phyloP scores from a whole-genome alignment of 2,113 vertebrate species.

The Copsychus sechellarum region DNA sequence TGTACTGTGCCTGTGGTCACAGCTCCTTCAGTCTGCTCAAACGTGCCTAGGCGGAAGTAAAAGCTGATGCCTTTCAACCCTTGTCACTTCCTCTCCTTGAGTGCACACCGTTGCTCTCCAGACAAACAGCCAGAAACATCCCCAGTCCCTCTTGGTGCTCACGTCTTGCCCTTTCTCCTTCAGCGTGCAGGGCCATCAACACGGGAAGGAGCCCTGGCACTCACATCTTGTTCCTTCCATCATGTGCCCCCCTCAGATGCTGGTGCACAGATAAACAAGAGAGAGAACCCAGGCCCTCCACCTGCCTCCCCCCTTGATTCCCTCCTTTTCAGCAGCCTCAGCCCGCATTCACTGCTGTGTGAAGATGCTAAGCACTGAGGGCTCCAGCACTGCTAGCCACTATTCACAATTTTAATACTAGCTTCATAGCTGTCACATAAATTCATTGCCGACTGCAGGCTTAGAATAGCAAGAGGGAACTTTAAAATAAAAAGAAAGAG shows the following conservation, averaged over 20 bases:
- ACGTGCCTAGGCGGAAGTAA: neutral
- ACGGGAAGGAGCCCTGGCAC: neutral
- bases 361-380: slow-evolving; percentile 42
- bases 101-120: neutral
- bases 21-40: neutral
- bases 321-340: neutral
- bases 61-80: neutral
- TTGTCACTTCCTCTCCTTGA: neutral
- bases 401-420: slow-evolving; percentile 79
- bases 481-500: slow-evolving; percentile 18
- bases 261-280: slow-evolving; percentile 12
- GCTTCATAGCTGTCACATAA: slow-evolving; percentile 86
- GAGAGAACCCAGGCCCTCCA: neutral
- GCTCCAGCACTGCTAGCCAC: slow-evolving; percentile 44
- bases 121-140: neutral
- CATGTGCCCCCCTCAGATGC: rapidly evolving
- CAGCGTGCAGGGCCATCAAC: neutral
- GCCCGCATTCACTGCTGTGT: slow-evolving; percentile 52
- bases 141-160: neutral
- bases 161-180: neutral
- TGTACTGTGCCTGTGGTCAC: neutral
- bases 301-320: neutral
- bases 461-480: slow-evolving; percentile 58
- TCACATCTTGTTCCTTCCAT: neutral
- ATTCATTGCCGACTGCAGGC: slow-evolving; percentile 66